These are phyloP conservation scores for Dinomys branickii DNA, from an alignment of 2,113 vertebrate species.

Conservation along the genomic window DNA sequence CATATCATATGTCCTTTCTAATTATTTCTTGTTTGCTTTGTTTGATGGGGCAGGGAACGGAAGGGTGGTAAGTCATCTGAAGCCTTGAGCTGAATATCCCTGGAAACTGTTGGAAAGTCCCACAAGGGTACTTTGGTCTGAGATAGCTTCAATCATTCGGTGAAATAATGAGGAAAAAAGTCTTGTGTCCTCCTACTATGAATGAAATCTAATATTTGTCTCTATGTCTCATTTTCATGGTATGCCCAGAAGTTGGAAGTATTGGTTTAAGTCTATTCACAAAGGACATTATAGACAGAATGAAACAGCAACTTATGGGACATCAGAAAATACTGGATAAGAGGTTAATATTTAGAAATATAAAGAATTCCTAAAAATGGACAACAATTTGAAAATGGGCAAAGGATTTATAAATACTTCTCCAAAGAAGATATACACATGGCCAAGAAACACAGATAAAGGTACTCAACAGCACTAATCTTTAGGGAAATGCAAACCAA, in stretches of 20 bases:
- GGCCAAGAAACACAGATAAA: not conserved
- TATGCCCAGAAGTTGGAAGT: not conserved
- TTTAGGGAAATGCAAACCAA: not conserved
- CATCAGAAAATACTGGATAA: not conserved
- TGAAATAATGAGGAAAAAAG: not conserved
- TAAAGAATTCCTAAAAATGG: not conserved
- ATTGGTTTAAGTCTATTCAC: not conserved
- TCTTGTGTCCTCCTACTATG: not conserved
- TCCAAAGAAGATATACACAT: not conserved
- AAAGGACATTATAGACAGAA: not conserved
- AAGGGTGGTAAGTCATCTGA: not conserved
- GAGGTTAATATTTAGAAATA: not conserved
- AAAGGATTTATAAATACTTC: not conserved
- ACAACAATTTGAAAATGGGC: not conserved
- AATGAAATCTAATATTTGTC: not conserved
- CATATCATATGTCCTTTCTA: not conserved
- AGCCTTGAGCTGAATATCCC: not conserved
- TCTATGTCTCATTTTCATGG: not conserved
- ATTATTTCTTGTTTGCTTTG: not conserved
- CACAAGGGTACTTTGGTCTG: not conserved
- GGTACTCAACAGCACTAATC: not conserved
- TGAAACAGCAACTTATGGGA: not conserved
- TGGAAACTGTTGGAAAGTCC: slow-evolving; percentile 4
- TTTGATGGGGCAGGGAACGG: not conserved
- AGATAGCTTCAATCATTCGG: not conserved